Evolutionary conservation across 30 jellyfish, hydroid and myxozoan genomes (phyloP).

Genomic region (Mastigias papua): DNA sequence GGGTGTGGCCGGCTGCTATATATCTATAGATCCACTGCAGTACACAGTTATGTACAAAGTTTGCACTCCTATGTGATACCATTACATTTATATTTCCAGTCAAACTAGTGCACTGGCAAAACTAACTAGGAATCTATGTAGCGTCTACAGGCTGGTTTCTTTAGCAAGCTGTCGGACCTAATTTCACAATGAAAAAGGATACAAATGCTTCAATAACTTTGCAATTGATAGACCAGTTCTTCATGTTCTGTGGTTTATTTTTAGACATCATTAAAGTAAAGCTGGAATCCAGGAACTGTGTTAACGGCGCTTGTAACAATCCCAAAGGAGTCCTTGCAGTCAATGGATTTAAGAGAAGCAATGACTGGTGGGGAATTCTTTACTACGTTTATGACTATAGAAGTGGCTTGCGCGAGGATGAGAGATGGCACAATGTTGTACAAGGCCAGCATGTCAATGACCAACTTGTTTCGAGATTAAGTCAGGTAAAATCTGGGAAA

Average conservation of each 20-base stretch:
- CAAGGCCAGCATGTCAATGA: background rate
- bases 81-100: too few relatives aligned
- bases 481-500: constrained; percentile 18
- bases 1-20: too few relatives aligned
- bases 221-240: background rate
- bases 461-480: background rate
- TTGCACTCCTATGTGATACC: too few relatives aligned
- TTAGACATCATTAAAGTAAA: constrained; percentile 8
- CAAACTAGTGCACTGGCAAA: too few relatives aligned
- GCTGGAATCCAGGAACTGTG: background rate
- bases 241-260: background rate
- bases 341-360: constrained; percentile 37
- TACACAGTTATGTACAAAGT: too few relatives aligned
- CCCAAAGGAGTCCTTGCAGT: constrained; percentile 23
- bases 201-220: background rate
- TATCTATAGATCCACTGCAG: too few relatives aligned
- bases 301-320: background rate
- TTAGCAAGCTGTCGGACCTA: too few relatives aligned
- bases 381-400: constrained; percentile 29
- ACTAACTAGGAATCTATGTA: too few relatives aligned
- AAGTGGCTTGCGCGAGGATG: constrained; percentile 39
- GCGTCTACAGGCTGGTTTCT: too few relatives aligned
- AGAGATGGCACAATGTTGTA: background rate
- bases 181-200: too few relatives aligned
- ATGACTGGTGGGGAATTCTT: constrained; percentile 29